phyloP scores from a whole-genome alignment of 2,113 vertebrate species.

The Ailuropoda melanoleuca region DNA sequence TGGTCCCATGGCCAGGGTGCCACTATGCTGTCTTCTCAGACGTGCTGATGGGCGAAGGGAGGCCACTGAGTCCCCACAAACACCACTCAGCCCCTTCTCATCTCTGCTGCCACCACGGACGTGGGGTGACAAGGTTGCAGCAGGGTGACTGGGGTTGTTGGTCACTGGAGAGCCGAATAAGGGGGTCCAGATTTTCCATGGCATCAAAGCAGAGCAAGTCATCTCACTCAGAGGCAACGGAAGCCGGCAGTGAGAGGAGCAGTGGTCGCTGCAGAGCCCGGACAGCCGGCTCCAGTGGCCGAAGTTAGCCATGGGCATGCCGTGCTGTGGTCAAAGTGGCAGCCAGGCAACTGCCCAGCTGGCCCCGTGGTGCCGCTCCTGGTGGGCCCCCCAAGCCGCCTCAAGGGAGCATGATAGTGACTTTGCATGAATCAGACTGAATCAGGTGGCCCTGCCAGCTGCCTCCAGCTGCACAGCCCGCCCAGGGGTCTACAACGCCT shows the following conservation, averaged over 20 bases:
- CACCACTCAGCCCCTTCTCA: background rate
- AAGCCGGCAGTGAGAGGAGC: background rate
- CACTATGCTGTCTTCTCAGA: background rate
- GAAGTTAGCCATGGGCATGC: too few relatives aligned
- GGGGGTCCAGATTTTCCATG: background rate
- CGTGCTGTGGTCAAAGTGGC: background rate
- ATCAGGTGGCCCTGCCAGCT: background rate
- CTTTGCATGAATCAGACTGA: background rate
- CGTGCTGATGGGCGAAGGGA: background rate
- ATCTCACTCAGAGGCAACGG: rapidly evolving
- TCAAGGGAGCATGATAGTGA: background rate
- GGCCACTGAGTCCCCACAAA: background rate
- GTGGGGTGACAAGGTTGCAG: background rate
- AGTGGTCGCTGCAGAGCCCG: rapidly evolving
- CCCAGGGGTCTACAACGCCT: background rate
- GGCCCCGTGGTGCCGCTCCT: background rate
- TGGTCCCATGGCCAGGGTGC: background rate
- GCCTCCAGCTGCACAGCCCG: background rate
- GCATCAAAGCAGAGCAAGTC: background rate
- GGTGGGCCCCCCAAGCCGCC: background rate
- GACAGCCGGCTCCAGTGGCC: rapidly evolving
- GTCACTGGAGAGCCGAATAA: background rate
- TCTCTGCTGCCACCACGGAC: background rate
- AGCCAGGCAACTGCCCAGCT: background rate
- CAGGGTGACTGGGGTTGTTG: background rate